A percentile compares a stretch with the other conserved stretches of the same genome.
Evolutionary conservation across 2,888 invertebrate genomes (phyloP).

Genomic region (Rugalucina vietnamica): DNA sequence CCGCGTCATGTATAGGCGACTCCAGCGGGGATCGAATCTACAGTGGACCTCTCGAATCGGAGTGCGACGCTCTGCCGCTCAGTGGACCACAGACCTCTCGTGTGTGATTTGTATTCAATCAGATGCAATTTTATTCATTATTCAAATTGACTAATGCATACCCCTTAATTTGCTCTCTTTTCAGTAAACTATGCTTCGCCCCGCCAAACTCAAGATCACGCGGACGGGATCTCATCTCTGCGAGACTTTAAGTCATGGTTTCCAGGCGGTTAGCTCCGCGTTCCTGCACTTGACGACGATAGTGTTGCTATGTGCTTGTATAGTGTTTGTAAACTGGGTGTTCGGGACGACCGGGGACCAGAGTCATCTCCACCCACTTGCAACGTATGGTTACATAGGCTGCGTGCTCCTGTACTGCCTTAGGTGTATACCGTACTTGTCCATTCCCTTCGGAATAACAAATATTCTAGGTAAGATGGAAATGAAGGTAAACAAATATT

Average conservation of each 20-base stretch:
- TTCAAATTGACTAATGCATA: no score
- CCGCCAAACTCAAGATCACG: slow-evolving; percentile 38
- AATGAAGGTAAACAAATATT: no score
- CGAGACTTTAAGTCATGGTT: slow-evolving; percentile 20
- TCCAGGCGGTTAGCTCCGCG: slow-evolving; percentile 40
- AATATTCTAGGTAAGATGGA: slow-evolving; percentile 59
- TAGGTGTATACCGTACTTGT: slow-evolving; percentile 52
- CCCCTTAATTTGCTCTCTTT: no score
- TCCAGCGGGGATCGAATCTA: no score
- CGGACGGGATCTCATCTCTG: slow-evolving; percentile 35
- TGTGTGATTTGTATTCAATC: no score
- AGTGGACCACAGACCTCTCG: no score
- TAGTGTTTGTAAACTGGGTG: slow-evolving; percentile 45
- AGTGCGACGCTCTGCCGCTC: no score
- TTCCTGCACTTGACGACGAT: slow-evolving; percentile 39
- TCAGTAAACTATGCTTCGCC: slow-evolving; percentile 44
- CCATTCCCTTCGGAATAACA: slow-evolving; percentile 51
- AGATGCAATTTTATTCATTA: no score
- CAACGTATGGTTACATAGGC: slow-evolving; percentile 43
- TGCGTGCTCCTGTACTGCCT: slow-evolving; percentile 40
- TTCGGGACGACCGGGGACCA: slow-evolving; percentile 59
- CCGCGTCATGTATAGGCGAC: no score
- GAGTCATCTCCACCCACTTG: slow-evolving; percentile 45
- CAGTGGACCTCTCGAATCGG: no score
- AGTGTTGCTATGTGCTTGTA: slow-evolving; percentile 39